Evolutionary conservation across 23 tunicate genomes (phyloP).

Genomic region (Halocynthia aurantium): DNA sequence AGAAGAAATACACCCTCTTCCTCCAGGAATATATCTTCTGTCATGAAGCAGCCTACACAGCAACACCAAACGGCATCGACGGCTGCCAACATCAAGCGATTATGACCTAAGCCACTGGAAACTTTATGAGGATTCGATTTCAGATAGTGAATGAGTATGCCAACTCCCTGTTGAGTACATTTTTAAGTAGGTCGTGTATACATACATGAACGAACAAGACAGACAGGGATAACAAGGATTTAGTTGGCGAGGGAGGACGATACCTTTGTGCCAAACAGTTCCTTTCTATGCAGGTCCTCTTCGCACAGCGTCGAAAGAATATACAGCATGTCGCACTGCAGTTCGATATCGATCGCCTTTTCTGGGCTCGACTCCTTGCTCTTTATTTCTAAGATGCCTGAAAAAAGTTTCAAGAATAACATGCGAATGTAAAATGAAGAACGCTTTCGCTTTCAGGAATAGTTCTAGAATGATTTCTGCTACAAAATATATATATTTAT

Average conservation of each 20-base stretch:
- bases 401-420: neutral
- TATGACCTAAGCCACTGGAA: conserved; percentile 70
- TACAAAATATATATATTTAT: too few relatives aligned
- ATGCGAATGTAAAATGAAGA: too few relatives aligned
- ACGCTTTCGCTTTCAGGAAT: too few relatives aligned
- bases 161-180: conserved; percentile 41
- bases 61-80: conserved; percentile 87
- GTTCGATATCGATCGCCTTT: conserved; percentile 58
- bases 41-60: conserved; percentile 73
- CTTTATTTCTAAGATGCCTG: conserved; percentile 47
- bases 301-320: conserved; percentile 82
- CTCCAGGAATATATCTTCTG: conserved; percentile 79
- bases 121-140: conserved; percentile 35
- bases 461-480: neutral
- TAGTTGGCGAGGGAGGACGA: neutral
- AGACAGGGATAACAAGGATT: neutral
- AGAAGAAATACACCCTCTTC: conserved; percentile 89
- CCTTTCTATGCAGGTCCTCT: conserved; percentile 75
- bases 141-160: conserved; percentile 58
- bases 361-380: conserved; percentile 23
- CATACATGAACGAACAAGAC: neutral
- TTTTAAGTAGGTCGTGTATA: neutral
- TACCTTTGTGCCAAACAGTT: conserved; percentile 74
- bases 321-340: conserved; percentile 90
- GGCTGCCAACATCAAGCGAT: conserved; percentile 53